A percentile compares a stretch with the other conserved stretches of the same genome.
Conservation (phyloP, 2,113 vertebrate species). For the Melospiza georgiana region DNA sequence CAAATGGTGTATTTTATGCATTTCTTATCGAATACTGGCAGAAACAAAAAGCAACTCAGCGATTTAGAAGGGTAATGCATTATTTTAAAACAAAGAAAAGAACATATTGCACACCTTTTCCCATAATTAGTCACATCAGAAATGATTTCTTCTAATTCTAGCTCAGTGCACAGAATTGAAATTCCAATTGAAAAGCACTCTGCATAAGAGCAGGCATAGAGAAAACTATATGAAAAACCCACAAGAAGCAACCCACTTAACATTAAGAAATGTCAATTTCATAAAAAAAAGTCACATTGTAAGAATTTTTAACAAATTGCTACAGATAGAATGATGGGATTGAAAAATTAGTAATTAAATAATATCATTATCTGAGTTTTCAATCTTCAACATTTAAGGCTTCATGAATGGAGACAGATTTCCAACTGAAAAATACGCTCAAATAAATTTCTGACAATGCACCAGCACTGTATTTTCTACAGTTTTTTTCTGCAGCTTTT, state of each 20-base stretch:
- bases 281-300: background rate
- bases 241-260: background rate
- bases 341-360: background rate
- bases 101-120: background rate
- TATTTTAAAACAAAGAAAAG: background rate
- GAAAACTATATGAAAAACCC: background rate
- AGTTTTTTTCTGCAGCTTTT: background rate
- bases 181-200: background rate
- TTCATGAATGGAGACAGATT: background rate
- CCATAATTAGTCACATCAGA: background rate
- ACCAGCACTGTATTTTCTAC: background rate
- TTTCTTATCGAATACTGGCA: background rate
- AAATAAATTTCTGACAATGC: background rate
- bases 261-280: background rate
- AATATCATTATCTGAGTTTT: background rate
- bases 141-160: background rate
- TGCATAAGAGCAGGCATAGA: background rate
- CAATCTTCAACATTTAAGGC: background rate
- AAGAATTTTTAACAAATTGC: background rate
- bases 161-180: background rate
- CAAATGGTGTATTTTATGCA: background rate
- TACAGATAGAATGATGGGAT: background rate
- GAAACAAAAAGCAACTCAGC: background rate
- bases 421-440: background rate
- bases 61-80: background rate